Base-by-base conservation (phyloP, 1,140 invertebrate species). In the Coptotermes formosanus region DNA sequence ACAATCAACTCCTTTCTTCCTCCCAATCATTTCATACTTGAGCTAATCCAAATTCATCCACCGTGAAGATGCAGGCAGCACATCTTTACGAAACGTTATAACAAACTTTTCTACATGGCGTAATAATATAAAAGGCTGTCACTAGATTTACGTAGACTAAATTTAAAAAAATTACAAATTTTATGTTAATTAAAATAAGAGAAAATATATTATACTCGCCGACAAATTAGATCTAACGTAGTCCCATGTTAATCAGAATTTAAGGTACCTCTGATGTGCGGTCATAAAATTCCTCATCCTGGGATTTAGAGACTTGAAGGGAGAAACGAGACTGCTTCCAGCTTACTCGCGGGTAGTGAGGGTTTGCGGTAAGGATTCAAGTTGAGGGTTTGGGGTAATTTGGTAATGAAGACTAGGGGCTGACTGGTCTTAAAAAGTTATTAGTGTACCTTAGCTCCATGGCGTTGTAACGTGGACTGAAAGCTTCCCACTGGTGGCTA, bases 351-450 rank as follows among this genome's bases (percentile, higher is more conserved):
- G 64, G 64, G n/a, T 75, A 30, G 11, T 30, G 64, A 75, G 64
- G 64, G 64, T 30, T 75, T 25, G 64, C 12, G 64, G 64, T 3
- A 11, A 14, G 64, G 64, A 75, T 75, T 30, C 64, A 6, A 30
- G 25, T 75, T 12, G 25, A 75, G 64, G 64, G 64, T 75, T 55
- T 25, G n/a, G 64, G 14, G 64, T 75, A 75, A 75, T 75, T 75
- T 75, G 64, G 64, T 75, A 75, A 75, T 75, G 64, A 75, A 75
- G 64, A 30, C 64, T n/a, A 75, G 64, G 64, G 64, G 64, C 30
- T 75, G 64, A 75, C 64, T 75, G 64, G 64, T 75, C 64, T 75
- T 75, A 75, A 75, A 55, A 75, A 75, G 8, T 75, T 75, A 75
- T 75, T 75, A 75, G 64, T 75, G 64, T 75, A 75, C 64, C 64